These are phyloP conservation scores for Characodon lateralis DNA, from an alignment of 2,797 vertebrate species.

Conservation along the genomic window DNA sequence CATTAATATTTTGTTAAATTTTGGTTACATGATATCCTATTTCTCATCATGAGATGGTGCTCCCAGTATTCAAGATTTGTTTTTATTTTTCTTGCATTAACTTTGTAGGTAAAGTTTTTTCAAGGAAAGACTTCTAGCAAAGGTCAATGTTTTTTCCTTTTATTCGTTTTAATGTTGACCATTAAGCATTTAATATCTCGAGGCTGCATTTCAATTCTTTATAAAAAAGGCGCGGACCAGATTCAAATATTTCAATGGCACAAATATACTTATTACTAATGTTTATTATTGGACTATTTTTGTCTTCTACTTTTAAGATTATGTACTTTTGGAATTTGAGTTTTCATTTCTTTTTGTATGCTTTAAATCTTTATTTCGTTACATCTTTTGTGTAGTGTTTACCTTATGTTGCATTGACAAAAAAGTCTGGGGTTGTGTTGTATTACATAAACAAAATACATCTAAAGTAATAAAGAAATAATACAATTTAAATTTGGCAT, in stretches of 20 bases:
- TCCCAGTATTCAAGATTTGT: background rate
- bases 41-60: background rate
- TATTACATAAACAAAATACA: background rate
- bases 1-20: too few species aligned
- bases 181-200: background rate
- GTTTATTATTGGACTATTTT: too few species aligned
- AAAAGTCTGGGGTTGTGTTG: background rate
- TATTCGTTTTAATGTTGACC: background rate
- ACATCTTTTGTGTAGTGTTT: background rate
- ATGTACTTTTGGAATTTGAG: background rate
- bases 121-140: background rate
- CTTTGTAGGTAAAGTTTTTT: background rate
- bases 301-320: background rate
- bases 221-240: background rate
- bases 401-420: background rate
- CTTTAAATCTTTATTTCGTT: background rate
- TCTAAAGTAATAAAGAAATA: background rate
- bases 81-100: background rate
- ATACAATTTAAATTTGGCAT: background rate
- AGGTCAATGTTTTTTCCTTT: background rate
- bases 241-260: background rate
- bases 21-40: too few species aligned
- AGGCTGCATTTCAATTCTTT: background rate
- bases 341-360: background rate
- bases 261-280: too few species aligned